phyloP scores from a whole-genome alignment of 2,888 invertebrate species.

The Agonum fuliginosum region DNA sequence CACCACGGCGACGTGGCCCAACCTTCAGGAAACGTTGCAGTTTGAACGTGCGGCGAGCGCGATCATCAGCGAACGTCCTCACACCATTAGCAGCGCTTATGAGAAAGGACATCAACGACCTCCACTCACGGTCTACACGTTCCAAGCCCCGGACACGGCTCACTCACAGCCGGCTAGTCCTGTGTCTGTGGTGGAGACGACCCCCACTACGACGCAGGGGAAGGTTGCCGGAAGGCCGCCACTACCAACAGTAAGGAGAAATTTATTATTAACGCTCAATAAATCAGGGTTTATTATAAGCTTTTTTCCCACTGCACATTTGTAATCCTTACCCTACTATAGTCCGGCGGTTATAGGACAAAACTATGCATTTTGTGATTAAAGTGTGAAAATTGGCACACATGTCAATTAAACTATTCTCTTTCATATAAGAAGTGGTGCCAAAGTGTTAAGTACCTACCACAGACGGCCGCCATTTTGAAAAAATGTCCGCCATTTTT shows the following conservation, averaged over 20 bases:
- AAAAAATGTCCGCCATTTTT: too few relatives aligned
- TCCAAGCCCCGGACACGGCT: conserved; percentile 84
- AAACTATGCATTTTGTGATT: too few relatives aligned
- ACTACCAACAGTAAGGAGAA: conserved; percentile 79
- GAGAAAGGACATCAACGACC: conserved; percentile 90
- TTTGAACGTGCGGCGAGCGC: conserved; percentile 84
- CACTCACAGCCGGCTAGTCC: conserved; percentile 75
- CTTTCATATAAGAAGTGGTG: too few relatives aligned
- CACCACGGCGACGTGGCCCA: conserved; percentile 86
- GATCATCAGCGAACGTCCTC: conserved; percentile 89
- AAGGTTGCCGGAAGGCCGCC: conserved; percentile 77
- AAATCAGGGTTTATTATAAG: too few relatives aligned
- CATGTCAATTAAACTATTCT: too few relatives aligned
- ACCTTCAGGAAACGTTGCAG: conserved; percentile 84
- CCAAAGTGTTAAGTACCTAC: too few relatives aligned
- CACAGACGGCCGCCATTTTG: too few relatives aligned
- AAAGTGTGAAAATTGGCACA: too few relatives aligned
- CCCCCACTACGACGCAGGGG: conserved; percentile 65
- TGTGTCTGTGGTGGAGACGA: conserved; percentile 67
- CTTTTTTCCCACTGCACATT: too few relatives aligned
- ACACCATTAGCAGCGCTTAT: conserved; percentile 93
- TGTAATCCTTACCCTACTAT: too few relatives aligned
- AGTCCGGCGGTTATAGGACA: too few relatives aligned
- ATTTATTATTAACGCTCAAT: too few relatives aligned
- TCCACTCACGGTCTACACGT: conserved; percentile 90